These are phyloP conservation scores for Bubo blakistoni DNA, from an alignment of 2,113 vertebrate genomes.

Conservation along the genomic window DNA sequence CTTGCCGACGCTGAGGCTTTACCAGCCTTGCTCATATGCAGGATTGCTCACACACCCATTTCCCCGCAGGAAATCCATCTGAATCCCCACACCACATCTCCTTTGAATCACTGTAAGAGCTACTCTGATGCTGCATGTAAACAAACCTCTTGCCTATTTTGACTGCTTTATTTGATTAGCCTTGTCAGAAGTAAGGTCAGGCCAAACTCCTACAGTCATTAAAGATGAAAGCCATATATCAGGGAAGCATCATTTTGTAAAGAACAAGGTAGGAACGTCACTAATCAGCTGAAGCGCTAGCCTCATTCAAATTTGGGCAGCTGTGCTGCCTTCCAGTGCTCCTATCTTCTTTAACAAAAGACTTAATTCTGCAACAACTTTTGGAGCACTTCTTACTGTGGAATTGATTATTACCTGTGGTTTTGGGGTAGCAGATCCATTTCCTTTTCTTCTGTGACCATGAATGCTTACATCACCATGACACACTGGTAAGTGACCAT, in stretches of 20 bases:
- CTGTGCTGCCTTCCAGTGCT: background rate
- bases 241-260: background rate
- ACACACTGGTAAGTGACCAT: background rate
- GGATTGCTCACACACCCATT: too few species aligned
- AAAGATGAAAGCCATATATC: background rate
- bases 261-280: background rate
- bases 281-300: background rate
- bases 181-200: background rate
- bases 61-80: too few species aligned
- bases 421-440: background rate
- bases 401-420: background rate
- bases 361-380: background rate
- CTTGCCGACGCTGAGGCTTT: too few species aligned
- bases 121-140: background rate
- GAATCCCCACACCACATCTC: background rate
- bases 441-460: background rate
- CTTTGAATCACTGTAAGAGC: background rate
- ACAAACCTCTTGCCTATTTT: background rate
- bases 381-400: background rate
- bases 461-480: accelerated
- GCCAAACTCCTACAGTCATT: background rate
- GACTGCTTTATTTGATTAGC: background rate
- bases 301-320: background rate
- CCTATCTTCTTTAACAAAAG: background rate
- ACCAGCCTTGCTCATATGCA: too few species aligned